Evolutionary conservation across 2,113 vertebrate genomes (phyloP), one percentile per base, ranked within the genome.

Genomic region (Saguinus midas): DNA sequence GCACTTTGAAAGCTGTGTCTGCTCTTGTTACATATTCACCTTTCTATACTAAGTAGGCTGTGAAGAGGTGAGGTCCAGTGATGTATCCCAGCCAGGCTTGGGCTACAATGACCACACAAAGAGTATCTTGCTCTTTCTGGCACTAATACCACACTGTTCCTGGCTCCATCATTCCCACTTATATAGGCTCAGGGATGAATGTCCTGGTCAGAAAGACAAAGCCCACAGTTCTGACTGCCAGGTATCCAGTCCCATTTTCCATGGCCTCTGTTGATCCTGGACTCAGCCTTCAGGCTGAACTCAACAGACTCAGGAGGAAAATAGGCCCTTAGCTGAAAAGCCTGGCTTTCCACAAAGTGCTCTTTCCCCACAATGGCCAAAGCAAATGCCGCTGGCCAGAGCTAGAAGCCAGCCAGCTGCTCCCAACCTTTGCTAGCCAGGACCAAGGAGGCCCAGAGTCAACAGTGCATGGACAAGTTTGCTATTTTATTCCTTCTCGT

Each of bases 201-300:
- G 64, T 16, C 55, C 57, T 97, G 90, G 91, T 98, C 45, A 98
- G 90, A 96, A 98, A 98, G 94, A 95, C 85, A 98, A 98, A 98
- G 87, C 68, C 87, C 29, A 10, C 68, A 97, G 83, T 96, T 96
- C 94, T 96, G 4, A 0, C 84, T 98, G 95, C 98, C 97, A 96
- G 66, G 94, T 45, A 16, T 91, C 91, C 25, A 97, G 97, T 98
- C 98, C 92, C 96, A 98, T 95, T 98, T 99, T 99, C 98, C 98
- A 98, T 90, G 96, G 98, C 97, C 96, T 98, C 96, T 99, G 99
- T 98, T 99, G 98, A 98, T 99, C 96, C 98, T 99, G 99, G 98
- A 99, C 13, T 64, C 66, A 84, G 7, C 0, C 85, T 98, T 98
- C 66, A 89, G 92, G 90, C 94, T 97, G 95, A 92, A 95, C 93